Evolutionary conservation across 53 echinoderm and acorn worm species (phyloP), one percentile per base, ranked within the genome.

Genomic region (Holothuria leucospilota): DNA sequence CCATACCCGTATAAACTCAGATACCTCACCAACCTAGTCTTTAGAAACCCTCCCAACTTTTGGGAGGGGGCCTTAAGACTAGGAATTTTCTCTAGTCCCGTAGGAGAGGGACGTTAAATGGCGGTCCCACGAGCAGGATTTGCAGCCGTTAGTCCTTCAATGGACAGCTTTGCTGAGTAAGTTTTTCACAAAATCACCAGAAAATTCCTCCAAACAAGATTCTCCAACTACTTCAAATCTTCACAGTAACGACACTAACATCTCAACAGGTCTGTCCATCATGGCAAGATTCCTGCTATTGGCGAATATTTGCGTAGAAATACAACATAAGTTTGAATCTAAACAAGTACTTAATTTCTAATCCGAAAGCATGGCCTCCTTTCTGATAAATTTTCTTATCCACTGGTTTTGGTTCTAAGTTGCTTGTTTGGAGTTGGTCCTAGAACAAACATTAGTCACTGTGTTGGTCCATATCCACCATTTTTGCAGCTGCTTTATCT

Each of bases 351-450:
- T 82, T 77, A 96, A 94, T 78, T 78, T 92, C 96, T 94, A 13
- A 92, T 93, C 90, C 94, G 87, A 0, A 96, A 92, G 71, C 90
- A 94, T n/a, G n/a, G 24, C 96, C 90, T 1, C 94, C 94, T 69
- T 85, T 96, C 86, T 96, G 96, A 68, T 90, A 86, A 2, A 92
- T 77, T 51, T 62, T 90, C 51, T 88, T 94, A 46, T 94, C 90
- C 63, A 96, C 88, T 25, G 86, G 77, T 34, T 91, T 92, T 8
- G 96, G 69, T 56, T 88, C n/a, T 91, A 85, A 94, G 92, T 85
- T 92, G 94, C 78, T 94, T 92, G 82, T 96, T 94, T 21, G 94
- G 96, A 23, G 96, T 96, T 24, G 96, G 96, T 82, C 94, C 96
- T 51, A 94, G 96, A 70, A 94, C 88, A 83, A 82, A 96, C 86